Evolutionary conservation across 2,113 vertebrate species (phyloP).

Genomic region (Perca flavescens): DNA sequence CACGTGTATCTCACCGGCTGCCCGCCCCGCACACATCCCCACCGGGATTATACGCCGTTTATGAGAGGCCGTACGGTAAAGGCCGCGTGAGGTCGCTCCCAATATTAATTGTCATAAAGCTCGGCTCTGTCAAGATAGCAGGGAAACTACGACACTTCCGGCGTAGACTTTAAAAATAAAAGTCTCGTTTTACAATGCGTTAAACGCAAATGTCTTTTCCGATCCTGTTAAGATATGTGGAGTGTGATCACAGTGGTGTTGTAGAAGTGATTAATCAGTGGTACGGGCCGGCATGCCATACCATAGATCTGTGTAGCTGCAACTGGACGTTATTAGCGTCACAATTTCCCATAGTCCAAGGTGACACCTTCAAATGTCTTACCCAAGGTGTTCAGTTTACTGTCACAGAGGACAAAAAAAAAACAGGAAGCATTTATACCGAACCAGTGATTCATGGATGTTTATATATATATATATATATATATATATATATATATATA

Average conservation of each 20-base stretch:
- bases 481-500: too few species aligned
- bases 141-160: slow-evolving; percentile 40
- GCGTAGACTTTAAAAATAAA: slow-evolving; percentile 60
- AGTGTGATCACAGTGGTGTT: not conserved
- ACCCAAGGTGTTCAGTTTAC: not conserved
- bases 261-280: not conserved
- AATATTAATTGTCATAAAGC: slow-evolving; percentile 70
- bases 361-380: not conserved
- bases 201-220: not conserved
- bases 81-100: slow-evolving; percentile 76
- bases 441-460: not conserved
- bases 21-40: slow-evolving; percentile 38
- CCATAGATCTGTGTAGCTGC: too few species aligned
- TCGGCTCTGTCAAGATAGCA: slow-evolving; percentile 14
- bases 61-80: slow-evolving; percentile 63
- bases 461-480: too few species aligned
- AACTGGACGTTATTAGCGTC: too few species aligned
- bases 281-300: too few species aligned
- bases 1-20: slow-evolving; percentile 53
- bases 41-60: slow-evolving; percentile 57
- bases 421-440: not conserved
- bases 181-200: not conserved
- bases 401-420: not conserved
- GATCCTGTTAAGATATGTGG: not conserved
- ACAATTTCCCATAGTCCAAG: too few species aligned